These are phyloP conservation scores for Patella pellucida DNA, from an alignment of 2,888 invertebrate species.

Conservation along the genomic window DNA sequence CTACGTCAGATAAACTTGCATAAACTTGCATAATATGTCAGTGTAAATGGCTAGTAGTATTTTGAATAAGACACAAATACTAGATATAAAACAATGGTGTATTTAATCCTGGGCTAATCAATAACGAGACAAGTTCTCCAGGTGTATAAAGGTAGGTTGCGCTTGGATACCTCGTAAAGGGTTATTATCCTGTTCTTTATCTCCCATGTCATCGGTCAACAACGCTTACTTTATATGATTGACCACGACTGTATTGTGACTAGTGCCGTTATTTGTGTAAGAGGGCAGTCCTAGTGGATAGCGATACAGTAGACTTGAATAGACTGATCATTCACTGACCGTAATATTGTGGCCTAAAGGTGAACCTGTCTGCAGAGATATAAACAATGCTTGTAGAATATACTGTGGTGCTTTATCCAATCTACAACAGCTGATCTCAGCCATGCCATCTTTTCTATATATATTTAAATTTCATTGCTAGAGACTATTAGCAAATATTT, in stretches of 20 bases:
- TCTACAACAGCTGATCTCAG: neutral
- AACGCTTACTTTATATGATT: constrained; percentile 11
- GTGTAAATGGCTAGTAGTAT: constrained; percentile 8
- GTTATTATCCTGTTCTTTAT: constrained; percentile 12
- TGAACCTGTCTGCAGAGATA: no score
- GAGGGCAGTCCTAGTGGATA: constrained; percentile 10
- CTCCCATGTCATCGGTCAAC: constrained; percentile 11
- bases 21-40: constrained; percentile 12
- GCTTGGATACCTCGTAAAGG: constrained; percentile 11
- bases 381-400: no score
- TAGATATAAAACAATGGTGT: constrained; percentile 11
- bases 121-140: neutral
- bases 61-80: constrained; percentile 1
- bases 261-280: constrained; percentile 10
- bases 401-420: no score
- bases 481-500: constrained; percentile 9
- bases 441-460: neutral
- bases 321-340: constrained; percentile 1
- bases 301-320: constrained; percentile 10
- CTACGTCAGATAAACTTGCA: constrained; percentile 8
- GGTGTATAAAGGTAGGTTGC: constrained; percentile 10
- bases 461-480: neutral
- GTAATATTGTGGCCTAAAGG: neutral
- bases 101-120: constrained; percentile 5
- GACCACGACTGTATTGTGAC: constrained; percentile 3